These are phyloP conservation scores for Zalophus californianus DNA, from an alignment of 2,797 vertebrate species.

Conservation along the genomic window DNA sequence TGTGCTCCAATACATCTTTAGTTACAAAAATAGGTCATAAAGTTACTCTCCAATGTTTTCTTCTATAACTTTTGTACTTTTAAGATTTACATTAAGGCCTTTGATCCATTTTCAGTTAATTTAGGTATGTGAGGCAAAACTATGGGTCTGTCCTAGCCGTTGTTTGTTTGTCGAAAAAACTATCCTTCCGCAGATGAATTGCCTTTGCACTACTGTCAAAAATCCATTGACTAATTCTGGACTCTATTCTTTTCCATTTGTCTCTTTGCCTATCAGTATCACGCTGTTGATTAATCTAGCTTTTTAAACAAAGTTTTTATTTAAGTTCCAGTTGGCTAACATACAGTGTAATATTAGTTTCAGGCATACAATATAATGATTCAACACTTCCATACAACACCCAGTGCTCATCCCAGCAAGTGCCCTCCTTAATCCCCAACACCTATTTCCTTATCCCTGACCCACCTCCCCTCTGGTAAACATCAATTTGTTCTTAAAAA, in stretches of 20 bases:
- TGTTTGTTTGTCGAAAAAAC: background rate
- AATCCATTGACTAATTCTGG: background rate
- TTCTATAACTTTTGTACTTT: background rate
- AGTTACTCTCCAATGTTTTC: background rate
- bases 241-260: background rate
- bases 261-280: background rate
- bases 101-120: background rate
- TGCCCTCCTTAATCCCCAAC: background rate
- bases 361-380: background rate
- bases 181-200: background rate
- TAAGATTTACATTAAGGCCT: background rate
- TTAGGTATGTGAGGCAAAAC: background rate
- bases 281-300: background rate
- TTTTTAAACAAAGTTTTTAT: background rate
- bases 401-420: background rate
- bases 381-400: background rate
- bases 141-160: background rate
- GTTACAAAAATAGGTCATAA: background rate
- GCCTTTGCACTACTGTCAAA: background rate
- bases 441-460: background rate
- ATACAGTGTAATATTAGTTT: background rate
- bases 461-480: background rate
- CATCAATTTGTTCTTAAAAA: background rate
- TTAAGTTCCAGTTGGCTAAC: background rate
- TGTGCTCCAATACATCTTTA: background rate